Evolutionary conservation across 2,797 vertebrate species (phyloP).

Genomic region (Enteromius treurensis): DNA sequence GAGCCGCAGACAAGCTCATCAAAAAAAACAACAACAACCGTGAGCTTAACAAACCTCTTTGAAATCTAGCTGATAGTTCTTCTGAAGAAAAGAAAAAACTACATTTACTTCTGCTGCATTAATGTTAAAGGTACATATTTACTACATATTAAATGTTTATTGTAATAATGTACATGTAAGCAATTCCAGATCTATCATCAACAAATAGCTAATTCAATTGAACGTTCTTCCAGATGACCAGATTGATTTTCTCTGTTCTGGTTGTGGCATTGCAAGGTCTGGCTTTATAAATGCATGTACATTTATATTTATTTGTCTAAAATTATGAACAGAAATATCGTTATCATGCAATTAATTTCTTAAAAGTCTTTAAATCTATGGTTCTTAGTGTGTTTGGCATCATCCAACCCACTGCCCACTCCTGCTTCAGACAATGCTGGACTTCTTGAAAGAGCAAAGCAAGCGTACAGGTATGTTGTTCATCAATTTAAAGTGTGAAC

Average conservation of each 20-base stretch:
- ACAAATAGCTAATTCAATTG: neutral
- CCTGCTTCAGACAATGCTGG: conserved; percentile 40
- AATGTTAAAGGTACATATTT: conserved; percentile 32
- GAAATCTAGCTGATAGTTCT: neutral
- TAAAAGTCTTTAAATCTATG: neutral
- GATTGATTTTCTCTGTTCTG: conserved; percentile 52
- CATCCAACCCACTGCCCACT: conserved; percentile 30
- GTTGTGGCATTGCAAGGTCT: conserved; percentile 71
- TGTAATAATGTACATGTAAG: neutral
- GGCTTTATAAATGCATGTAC: conserved; percentile 10
- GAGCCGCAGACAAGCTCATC: conserved; percentile 23
- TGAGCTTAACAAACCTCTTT: neutral
- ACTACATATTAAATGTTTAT: neutral
- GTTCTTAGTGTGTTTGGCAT: conserved; percentile 61
- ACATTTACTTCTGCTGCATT: conserved; percentile 11
- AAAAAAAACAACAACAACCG: conserved; percentile 8
- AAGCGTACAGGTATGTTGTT: conserved; percentile 50
- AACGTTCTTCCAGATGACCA: conserved; percentile 57
- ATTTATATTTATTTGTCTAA: neutral
- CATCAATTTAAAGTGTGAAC: neutral
- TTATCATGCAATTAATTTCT: neutral
- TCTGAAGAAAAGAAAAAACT: neutral
- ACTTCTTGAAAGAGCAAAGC: conserved; percentile 55
- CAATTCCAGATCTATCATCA: neutral
- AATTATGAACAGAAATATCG: neutral